Conservation (phyloP, 92 coral and sea anemone genomes). For the Paragorgia papillata region DNA sequence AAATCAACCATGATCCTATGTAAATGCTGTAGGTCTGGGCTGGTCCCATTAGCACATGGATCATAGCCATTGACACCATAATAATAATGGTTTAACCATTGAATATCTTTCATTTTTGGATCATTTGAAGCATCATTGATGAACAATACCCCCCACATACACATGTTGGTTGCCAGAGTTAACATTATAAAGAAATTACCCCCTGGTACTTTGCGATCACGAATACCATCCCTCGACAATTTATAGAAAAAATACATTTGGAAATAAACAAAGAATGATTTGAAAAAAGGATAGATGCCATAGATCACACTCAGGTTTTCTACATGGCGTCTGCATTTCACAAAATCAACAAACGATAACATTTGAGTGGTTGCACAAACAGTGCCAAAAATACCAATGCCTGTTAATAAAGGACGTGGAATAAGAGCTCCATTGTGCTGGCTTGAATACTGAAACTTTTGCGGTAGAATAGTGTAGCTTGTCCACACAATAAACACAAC, state of each 20-base stretch:
- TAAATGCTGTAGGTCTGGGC: neutral
- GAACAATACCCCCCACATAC: slow-evolving; percentile 32
- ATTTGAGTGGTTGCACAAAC: slow-evolving; percentile 4
- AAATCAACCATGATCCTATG: neutral
- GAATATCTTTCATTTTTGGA: slow-evolving; percentile 2
- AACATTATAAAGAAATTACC: slow-evolving; percentile 39
- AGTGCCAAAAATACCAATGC: slow-evolving; percentile 32
- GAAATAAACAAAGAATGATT: slow-evolving; percentile 22
- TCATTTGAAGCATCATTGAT: slow-evolving; percentile 10
- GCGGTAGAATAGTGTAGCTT: neutral
- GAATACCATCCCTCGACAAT: slow-evolving; percentile 21
- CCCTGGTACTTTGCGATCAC: slow-evolving; percentile 8
- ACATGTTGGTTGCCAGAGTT: slow-evolving; percentile 40
- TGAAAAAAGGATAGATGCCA: slow-evolving; percentile 38
- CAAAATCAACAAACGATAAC: slow-evolving; percentile 9
- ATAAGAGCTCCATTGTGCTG: neutral
- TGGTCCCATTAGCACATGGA: slow-evolving; percentile 32
- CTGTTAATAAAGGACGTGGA: slow-evolving; percentile 31
- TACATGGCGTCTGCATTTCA: slow-evolving; percentile 19
- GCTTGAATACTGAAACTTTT: slow-evolving; percentile 11
- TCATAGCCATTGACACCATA: slow-evolving; percentile 14
- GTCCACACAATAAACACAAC: slow-evolving; percentile 16
- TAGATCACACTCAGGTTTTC: slow-evolving; percentile 11
- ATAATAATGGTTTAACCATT: slow-evolving; percentile 40
- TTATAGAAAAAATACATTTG: slow-evolving; percentile 49